Evolutionary conservation across 2,113 vertebrate species (phyloP), one percentile per base, ranked within the genome.

Genomic region (Ciconia maguari): DNA sequence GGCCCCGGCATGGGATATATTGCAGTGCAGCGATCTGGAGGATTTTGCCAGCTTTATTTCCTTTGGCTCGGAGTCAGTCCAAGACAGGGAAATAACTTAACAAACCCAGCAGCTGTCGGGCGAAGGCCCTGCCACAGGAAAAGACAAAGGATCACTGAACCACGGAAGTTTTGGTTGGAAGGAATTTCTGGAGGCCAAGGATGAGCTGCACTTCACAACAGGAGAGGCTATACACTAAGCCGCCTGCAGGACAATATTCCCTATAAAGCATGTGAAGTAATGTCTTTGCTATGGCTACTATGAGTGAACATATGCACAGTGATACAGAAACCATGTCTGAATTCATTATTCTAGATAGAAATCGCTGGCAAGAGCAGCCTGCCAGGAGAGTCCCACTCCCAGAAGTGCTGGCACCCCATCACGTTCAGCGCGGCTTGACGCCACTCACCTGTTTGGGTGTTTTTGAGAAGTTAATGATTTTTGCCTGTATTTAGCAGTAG

Each of bases 121-220:
- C 83, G 88, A 69, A 55, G 90, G 85, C 80, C 83, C 68, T 70
- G 61, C 94, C 48, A 25, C 80, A 24, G 86, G 76, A 48, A 49
- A 41, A 79, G 89, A 34, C 0, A 4, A 83, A 58, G 76, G 92
- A 89, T 90, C 68, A 15, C 41, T 49, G 77, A 29, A 30, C 41
- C 51, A 21, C 0, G 0, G 83, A 82, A 84, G 61, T 2, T 7
- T 26, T 55, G 83, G 68, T 25, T 87, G 84, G 94, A 94, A 94
- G 89, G 91, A 96, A 95, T 97, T 82, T 46, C 77, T 75, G 89
- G 91, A 91, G 91, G 89, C 82, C 91, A 60, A 78, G 95, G 87
- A 64, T 0, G 2, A 89, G 83, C 93, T 94, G 81, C 41, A 11
- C 8, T 58, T 76, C 49, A 3, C 72, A n/a, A 16, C 16, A 25